Percentiles rank a stretch among this genome's conserved stretches.
phyloP scores from a whole-genome alignment of 2,797 vertebrate species.

The Dallia pectoralis region DNA sequence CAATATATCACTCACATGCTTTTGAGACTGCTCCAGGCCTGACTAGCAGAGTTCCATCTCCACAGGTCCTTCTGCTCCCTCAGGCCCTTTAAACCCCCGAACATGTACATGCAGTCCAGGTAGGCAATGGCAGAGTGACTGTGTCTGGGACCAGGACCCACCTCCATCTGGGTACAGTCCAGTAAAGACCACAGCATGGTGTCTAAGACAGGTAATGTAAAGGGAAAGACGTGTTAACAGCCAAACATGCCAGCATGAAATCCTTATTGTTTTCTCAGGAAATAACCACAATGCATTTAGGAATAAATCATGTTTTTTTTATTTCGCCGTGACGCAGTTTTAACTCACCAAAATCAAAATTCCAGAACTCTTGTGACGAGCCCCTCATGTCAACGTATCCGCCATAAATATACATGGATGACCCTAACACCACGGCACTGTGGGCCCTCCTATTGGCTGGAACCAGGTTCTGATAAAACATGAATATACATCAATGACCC shows the following conservation, averaged over 20 bases:
- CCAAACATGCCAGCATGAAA: conserved; percentile 18
- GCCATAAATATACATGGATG: conserved; percentile 82
- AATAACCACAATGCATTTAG: neutral
- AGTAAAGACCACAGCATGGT: conserved; percentile 71
- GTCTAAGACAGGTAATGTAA: conserved; percentile 63
- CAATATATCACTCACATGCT: conserved; percentile 66
- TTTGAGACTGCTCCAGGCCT: conserved; percentile 77
- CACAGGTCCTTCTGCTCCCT: conserved; percentile 86
- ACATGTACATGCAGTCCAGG: conserved; percentile 80
- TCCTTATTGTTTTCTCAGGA: neutral
- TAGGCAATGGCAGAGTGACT: conserved; percentile 77
- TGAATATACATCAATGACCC: no score
- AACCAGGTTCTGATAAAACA: conserved; percentile 54
- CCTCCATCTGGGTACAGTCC: conserved; percentile 32
- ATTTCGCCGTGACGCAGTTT: neutral
- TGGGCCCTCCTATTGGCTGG: conserved; percentile 86
- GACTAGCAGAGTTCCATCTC: conserved; percentile 76
- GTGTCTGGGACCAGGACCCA: conserved; percentile 80
- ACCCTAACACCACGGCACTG: conserved; percentile 76
- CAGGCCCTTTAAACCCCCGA: conserved; percentile 80
- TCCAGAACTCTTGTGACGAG: conserved; percentile 85
- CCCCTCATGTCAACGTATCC: conserved; percentile 84
- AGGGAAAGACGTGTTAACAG: conserved; percentile 14
- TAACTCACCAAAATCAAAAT: conserved; percentile 76
- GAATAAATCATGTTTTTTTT: neutral